These are phyloP conservation scores for Typhlichthys eigenmanni DNA, from an alignment of 2,797 vertebrate genomes.

Conservation along the genomic window DNA sequence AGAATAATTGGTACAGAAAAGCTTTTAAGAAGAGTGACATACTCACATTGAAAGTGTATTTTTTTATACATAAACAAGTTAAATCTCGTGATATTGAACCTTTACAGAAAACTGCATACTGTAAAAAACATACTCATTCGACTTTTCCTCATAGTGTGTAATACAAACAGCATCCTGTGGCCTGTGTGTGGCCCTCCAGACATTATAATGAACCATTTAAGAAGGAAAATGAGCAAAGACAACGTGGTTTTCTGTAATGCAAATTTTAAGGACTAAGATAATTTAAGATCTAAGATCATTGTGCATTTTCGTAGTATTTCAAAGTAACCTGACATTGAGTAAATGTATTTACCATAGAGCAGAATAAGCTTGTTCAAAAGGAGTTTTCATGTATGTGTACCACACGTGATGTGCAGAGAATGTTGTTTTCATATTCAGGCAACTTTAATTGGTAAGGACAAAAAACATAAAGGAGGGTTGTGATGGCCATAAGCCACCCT, in stretches of 20 bases:
- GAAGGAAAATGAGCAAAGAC: constrained; percentile 29
- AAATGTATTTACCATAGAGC: too few species aligned
- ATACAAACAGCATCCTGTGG: neutral
- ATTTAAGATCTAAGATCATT: too few species aligned
- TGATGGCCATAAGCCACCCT: too few species aligned
- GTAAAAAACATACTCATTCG: constrained; percentile 1
- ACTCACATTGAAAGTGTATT: neutral
- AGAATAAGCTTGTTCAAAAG: too few species aligned
- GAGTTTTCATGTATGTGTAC: too few species aligned
- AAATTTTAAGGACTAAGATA: too few species aligned
- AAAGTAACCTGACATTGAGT: too few species aligned
- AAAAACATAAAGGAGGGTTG: too few species aligned
- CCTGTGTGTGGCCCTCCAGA: constrained; percentile 10
- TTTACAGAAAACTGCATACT: neutral
- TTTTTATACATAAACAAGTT: constrained; percentile 5
- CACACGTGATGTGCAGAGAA: too few species aligned
- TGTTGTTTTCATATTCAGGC: too few species aligned
- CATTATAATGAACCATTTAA: constrained; percentile 29
- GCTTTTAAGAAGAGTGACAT: neutral
- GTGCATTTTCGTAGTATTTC: too few species aligned
- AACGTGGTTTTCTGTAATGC: constrained; percentile 10
- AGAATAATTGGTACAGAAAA: constrained; percentile 5
- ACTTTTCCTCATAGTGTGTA: neutral
- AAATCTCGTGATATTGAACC: constrained; percentile 6
- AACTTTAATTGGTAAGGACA: too few species aligned